phyloP scores from a whole-genome alignment of 2,113 vertebrate species.

The Perca schrenkii region DNA sequence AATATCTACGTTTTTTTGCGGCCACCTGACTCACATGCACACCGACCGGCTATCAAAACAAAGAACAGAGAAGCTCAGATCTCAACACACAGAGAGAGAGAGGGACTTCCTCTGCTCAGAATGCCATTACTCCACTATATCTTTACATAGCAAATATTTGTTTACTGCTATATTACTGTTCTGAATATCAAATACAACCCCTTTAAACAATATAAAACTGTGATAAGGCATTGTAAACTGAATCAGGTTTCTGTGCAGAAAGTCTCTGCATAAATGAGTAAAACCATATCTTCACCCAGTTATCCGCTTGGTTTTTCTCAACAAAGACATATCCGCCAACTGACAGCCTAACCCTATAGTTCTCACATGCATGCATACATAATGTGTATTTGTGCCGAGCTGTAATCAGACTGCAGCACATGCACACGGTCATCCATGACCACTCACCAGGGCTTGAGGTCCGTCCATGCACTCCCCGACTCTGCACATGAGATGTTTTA shows the following conservation, averaged over 20 bases:
- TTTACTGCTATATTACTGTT: no score
- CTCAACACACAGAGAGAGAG: no score
- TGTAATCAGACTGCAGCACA: conserved; percentile 24
- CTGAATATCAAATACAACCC: no score
- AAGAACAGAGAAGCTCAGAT: no score
- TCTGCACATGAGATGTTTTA: conserved; percentile 22
- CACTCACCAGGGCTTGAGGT: conserved; percentile 35
- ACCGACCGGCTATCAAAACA: no score
- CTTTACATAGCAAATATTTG: no score
- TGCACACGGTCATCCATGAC: conserved; percentile 32
- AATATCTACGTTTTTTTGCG: no score
- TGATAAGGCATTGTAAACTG: not conserved
- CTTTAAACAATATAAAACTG: not conserved
- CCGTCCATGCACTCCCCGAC: conserved; percentile 28
- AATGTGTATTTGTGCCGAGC: not conserved
- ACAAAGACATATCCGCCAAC: not conserved
- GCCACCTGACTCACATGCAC: no score
- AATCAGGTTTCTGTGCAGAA: not conserved
- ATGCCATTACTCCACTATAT: no score
- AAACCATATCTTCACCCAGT: not conserved
- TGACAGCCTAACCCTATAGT: not conserved
- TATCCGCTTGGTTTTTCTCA: not conserved
- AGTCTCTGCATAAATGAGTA: not conserved
- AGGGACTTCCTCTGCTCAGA: no score
- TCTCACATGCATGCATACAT: not conserved